Evolutionary conservation across 1,140 invertebrate species (phyloP).

Genomic region (Marisa cornuarietis): DNA sequence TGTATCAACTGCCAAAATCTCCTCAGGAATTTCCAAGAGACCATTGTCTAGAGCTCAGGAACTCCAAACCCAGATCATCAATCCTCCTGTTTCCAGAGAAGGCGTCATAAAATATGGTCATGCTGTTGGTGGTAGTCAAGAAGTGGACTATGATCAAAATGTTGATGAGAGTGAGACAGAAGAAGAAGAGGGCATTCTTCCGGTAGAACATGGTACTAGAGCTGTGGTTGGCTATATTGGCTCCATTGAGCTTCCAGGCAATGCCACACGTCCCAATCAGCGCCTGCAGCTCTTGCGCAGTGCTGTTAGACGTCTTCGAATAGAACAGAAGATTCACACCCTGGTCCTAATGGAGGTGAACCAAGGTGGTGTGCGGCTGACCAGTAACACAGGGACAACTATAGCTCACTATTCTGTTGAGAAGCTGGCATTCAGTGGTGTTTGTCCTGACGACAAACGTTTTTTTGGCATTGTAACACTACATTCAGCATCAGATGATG

Average conservation of each 20-base stretch:
- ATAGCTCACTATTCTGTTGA: conserved; percentile 86
- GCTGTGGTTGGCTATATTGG: conserved; percentile 93
- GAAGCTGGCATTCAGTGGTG: conserved; percentile 87
- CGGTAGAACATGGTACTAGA: conserved; percentile 71
- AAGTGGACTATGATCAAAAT: conserved; percentile 30
- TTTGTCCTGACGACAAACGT: conserved; percentile 84
- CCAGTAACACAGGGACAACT: conserved; percentile 72
- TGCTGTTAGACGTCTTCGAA: conserved; percentile 86
- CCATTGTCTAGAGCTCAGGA: conserved; percentile 6
- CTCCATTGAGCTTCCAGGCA: conserved; percentile 93
- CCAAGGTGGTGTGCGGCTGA: conserved; percentile 80
- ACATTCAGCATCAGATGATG: conserved; percentile 65
- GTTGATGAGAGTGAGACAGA: conserved; percentile 35
- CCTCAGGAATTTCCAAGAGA: conserved; percentile 20
- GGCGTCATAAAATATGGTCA: no score
- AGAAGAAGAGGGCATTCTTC: not conserved
- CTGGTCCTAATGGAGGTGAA: conserved; percentile 86
- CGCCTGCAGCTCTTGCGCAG: conserved; percentile 74
- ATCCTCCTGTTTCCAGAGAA: not conserved
- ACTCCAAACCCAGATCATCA: not conserved
- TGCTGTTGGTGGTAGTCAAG: conserved; percentile 13
- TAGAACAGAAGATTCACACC: conserved; percentile 88
- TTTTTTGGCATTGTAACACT: conserved; percentile 93
- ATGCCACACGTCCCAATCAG: conserved; percentile 76
- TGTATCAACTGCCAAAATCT: conserved; percentile 32